Conservation (phyloP, 2,888 invertebrate species). For the Steinernema carpocapsae region DNA sequence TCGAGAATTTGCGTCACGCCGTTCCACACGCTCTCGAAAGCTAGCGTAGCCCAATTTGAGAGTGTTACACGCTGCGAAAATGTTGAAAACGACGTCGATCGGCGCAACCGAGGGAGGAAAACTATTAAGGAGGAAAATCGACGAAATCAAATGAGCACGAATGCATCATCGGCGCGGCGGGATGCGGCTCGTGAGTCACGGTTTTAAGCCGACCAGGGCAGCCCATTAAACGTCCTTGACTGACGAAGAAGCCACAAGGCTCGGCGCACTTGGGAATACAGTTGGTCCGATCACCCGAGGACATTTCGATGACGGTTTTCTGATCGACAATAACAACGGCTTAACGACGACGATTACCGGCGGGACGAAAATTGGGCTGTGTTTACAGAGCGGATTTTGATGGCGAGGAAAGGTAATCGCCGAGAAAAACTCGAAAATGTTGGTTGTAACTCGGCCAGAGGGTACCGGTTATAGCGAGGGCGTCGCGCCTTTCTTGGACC, state of each 20-base stretch:
- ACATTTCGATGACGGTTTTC: constrained; percentile 18
- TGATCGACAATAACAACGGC: constrained; percentile 24
- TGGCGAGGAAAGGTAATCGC: constrained; percentile 13
- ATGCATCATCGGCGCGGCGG: constrained; percentile 12
- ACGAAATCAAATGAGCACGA: constrained; percentile 25
- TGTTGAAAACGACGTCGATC: constrained; percentile 12
- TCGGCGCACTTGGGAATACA: not conserved
- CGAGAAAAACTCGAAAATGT: constrained; percentile 24
- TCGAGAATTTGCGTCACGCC: too few species aligned
- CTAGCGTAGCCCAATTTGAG: too few species aligned
- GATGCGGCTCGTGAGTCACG: constrained; percentile 28
- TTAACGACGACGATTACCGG: constrained; percentile 27
- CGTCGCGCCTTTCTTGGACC: not conserved
- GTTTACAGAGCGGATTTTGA: constrained; percentile 34
- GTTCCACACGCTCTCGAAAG: too few species aligned
- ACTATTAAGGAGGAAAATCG: constrained; percentile 14
- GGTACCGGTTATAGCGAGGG: constrained; percentile 10
- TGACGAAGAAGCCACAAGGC: constrained; percentile 1
- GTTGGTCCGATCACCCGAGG: constrained; percentile 7
- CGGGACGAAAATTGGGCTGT: constrained; percentile 19
- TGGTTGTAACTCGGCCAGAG: constrained; percentile 4
- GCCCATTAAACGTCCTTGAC: not conserved
- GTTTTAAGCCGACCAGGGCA: constrained; percentile 4
- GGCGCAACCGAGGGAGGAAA: not conserved
- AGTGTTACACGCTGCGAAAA: not conserved